A percentile compares a stretch with the other conserved stretches of the same genome.
These are phyloP conservation scores for Hymenopus coronatus DNA, from an alignment of 2,888 invertebrate genomes.

Conservation along the genomic window DNA sequence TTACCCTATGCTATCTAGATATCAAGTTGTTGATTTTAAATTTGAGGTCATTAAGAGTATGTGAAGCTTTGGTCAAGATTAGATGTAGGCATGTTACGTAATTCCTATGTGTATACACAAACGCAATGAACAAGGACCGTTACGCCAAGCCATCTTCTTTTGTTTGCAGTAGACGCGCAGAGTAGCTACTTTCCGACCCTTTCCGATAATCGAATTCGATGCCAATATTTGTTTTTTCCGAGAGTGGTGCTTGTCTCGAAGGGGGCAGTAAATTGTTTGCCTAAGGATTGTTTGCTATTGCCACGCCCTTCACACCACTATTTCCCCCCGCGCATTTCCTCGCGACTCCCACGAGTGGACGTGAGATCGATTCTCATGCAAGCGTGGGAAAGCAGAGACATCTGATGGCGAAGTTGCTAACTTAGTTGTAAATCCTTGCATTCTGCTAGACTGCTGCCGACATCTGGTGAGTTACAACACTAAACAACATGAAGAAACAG, in stretches of 20 bases:
- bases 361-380: background rate
- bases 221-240: constrained; percentile 5
- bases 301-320: background rate
- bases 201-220: constrained; percentile 5
- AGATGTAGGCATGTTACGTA: background rate
- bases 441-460: background rate
- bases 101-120: background rate
- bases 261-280: background rate
- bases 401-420: background rate
- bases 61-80: background rate
- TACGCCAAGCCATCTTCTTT: background rate
- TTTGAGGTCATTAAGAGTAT: background rate
- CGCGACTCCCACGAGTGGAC: background rate
- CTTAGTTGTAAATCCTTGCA: background rate
- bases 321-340: background rate
- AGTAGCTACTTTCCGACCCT: background rate
- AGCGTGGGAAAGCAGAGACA: background rate
- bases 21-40: background rate
- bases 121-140: background rate
- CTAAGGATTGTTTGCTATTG: background rate
- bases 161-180: background rate
- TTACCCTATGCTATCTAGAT: too few species aligned
- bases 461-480: constrained; percentile 2
- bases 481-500: background rate
- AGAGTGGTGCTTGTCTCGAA: background rate